Percentiles rank a stretch among this genome's conserved stretches.
Evolutionary conservation across 2,888 invertebrate species (phyloP).

Genomic region (Eupithecia abbreviata): DNA sequence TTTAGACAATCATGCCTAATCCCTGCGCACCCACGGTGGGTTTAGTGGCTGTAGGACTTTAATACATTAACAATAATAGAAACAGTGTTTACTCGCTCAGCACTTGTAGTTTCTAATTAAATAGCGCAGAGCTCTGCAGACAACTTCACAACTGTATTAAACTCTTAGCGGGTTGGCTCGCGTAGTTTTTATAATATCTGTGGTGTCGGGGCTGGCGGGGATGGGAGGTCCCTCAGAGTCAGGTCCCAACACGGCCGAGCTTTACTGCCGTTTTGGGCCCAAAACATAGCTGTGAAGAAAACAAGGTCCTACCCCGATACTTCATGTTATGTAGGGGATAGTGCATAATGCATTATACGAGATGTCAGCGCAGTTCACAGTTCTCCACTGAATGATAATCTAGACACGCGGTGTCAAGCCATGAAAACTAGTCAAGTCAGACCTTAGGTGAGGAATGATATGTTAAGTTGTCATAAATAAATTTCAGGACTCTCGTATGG

Average conservation of each 20-base stretch:
- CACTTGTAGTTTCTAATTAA: conserved; percentile 32
- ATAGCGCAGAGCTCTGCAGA: conserved; percentile 19
- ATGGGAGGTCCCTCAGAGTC: background rate
- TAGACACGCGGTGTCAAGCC: no score
- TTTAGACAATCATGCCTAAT: background rate
- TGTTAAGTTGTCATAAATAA: no score
- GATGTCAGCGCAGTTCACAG: background rate
- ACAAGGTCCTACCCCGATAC: background rate
- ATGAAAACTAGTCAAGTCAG: no score
- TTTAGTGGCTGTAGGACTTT: conserved; percentile 15
- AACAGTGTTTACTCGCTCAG: conserved; percentile 27
- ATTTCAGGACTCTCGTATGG: no score
- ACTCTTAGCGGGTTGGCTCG: conserved; percentile 1
- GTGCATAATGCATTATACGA: background rate
- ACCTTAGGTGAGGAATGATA: no score
- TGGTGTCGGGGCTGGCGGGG: background rate
- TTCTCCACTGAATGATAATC: background rate
- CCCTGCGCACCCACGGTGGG: background rate
- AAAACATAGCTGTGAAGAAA: background rate
- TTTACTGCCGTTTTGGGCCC: no score
- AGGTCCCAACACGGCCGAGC: no score
- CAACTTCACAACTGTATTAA: conserved; percentile 15
- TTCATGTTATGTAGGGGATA: background rate
- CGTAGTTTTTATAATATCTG: background rate
- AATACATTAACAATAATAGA: conserved; percentile 24